A percentile compares a stretch with the other conserved stretches of the same genome.
phyloP scores from a whole-genome alignment of 2,888 invertebrate species.

The Torymus texanus region DNA sequence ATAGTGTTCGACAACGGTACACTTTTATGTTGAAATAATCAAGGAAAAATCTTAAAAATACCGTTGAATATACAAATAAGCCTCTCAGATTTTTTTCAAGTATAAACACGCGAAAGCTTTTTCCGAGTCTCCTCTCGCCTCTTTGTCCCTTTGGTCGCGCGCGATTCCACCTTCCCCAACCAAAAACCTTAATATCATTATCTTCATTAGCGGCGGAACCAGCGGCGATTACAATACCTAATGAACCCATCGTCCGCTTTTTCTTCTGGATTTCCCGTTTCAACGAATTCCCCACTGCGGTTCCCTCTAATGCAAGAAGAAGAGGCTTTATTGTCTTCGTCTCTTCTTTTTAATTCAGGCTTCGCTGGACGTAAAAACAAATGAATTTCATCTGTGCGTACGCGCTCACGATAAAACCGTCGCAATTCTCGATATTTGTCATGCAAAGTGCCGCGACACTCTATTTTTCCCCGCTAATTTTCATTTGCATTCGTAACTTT shows the following conservation, averaged over 20 bases:
- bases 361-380: not conserved
- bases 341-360: constrained; percentile 4
- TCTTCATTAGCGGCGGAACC: constrained; percentile 72
- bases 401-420: constrained; percentile 5
- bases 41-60: not conserved
- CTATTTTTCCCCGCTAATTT: constrained; percentile 20
- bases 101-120: constrained; percentile 38
- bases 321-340: constrained; percentile 19
- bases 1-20: no score
- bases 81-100: constrained; percentile 17
- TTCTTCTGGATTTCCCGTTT: constrained; percentile 42
- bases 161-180: constrained; percentile 12
- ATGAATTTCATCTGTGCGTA: not conserved
- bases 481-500: constrained; percentile 17
- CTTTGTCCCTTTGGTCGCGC: constrained; percentile 62
- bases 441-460: constrained; percentile 23
- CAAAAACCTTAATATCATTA: constrained; percentile 74
- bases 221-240: constrained; percentile 74
- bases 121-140: constrained; percentile 58
- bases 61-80: not conserved
- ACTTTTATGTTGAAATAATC: no score
- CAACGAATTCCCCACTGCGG: constrained; percentile 10
- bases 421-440: constrained; percentile 23
- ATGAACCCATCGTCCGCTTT: constrained; percentile 69
- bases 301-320: constrained; percentile 17